phyloP scores from a whole-genome alignment of 92 coral and sea anemone species.

The Epizoanthus illoricatus region DNA sequence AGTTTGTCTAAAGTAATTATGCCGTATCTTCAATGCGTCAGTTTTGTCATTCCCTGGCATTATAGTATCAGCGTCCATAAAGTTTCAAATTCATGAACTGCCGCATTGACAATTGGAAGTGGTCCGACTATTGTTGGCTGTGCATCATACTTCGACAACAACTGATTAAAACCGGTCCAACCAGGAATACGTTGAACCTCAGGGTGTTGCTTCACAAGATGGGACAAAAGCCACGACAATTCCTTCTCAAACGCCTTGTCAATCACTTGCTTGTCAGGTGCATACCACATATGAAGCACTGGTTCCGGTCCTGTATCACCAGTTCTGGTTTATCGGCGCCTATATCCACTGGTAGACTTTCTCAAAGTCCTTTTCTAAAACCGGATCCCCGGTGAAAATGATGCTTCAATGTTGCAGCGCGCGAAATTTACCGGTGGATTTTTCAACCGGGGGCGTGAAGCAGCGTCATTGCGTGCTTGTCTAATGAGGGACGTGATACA shows the following conservation, averaged over 20 bases:
- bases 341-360: background rate
- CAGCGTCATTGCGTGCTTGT: no score
- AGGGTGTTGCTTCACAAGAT: conserved; percentile 43
- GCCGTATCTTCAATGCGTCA: conserved; percentile 34
- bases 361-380: no score
- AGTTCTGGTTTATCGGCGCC: conserved; percentile 56
- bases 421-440: no score
- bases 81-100: conserved; percentile 58
- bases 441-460: no score
- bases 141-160: conserved; percentile 20
- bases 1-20: conserved; percentile 51
- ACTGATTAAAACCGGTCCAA: conserved; percentile 66
- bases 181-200: conserved; percentile 55
- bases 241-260: conserved; percentile 58
- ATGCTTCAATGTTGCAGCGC: no score
- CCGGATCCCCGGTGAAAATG: no score
- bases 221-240: conserved; percentile 49
- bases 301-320: conserved; percentile 30
- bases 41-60: conserved; percentile 51
- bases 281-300: no score
- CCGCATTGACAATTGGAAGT: conserved; percentile 64
- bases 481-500: no score
- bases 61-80: conserved; percentile 49
- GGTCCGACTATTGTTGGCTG: conserved; percentile 64
- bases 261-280: conserved; percentile 44